A percentile compares a stretch with the other conserved stretches of the same genome.
These are phyloP conservation scores for Microcebus jonahi DNA, from an alignment of 2,113 vertebrate species.

Conservation along the genomic window DNA sequence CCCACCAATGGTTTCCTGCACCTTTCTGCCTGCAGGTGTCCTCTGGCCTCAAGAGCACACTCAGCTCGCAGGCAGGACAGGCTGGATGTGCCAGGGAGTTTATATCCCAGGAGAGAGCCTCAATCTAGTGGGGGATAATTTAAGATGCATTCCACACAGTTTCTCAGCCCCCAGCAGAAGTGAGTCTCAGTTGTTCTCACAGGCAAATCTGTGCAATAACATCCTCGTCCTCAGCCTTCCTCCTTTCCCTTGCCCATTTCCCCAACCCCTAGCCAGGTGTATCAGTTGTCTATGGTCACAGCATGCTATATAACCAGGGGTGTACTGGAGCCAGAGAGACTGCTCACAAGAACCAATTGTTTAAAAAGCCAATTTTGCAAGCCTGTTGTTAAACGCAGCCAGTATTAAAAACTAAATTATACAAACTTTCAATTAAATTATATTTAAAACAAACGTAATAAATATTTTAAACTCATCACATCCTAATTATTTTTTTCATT, in stretches of 20 bases:
- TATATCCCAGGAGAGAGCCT: background rate
- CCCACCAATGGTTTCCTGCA: background rate
- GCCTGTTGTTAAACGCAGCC: background rate
- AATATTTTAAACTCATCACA: background rate
- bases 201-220: background rate
- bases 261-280: background rate
- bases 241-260: background rate
- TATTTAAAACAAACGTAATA: background rate
- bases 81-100: background rate
- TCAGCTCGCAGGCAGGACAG: background rate
- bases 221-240: background rate
- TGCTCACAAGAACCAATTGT: background rate
- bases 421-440: background rate
- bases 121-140: background rate
- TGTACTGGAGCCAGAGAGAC: background rate
- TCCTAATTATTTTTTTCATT: background rate
- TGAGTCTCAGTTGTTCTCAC: background rate
- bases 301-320: background rate
- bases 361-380: background rate
- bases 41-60: background rate
- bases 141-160: background rate
- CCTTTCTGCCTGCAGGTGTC: background rate
- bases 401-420: background rate
- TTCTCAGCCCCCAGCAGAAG: background rate
- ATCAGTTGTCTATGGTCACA: background rate